Evolutionary conservation across 2,113 vertebrate species (phyloP).

Genomic region (Phalacrocorax aristotelis): DNA sequence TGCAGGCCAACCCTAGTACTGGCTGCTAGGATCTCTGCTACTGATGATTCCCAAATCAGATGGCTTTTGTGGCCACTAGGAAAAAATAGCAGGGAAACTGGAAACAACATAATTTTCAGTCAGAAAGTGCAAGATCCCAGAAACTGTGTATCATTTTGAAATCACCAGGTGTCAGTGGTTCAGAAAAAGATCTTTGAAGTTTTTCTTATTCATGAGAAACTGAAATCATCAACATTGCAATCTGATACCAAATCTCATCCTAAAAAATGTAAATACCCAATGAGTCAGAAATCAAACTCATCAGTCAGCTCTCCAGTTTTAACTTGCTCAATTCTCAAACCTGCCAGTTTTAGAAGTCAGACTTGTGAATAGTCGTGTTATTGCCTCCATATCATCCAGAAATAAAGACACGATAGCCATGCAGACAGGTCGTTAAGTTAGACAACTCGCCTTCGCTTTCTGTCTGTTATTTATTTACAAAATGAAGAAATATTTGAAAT

Average conservation of each 20-base stretch:
- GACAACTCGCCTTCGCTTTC: neutral
- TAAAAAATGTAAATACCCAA: neutral
- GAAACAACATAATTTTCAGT: neutral
- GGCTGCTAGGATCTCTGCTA: neutral
- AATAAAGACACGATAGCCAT: neutral
- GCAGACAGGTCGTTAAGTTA: neutral
- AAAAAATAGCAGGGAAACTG: neutral
- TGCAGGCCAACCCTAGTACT: neutral
- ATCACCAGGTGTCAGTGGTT: neutral
- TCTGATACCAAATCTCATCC: neutral
- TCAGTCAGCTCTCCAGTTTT: neutral
- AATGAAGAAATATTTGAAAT: neutral
- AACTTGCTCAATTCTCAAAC: neutral
- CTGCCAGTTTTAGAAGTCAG: neutral
- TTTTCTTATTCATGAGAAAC: neutral
- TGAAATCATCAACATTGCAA: neutral
- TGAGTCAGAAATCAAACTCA: neutral
- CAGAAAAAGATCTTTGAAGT: neutral
- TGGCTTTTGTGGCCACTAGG: accelerated
- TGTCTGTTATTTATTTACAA: neutral
- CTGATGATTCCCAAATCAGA: neutral
- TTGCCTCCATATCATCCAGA: neutral
- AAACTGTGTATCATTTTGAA: neutral
- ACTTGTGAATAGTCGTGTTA: neutral
- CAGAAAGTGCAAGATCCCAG: neutral